phyloP scores from a whole-genome alignment of 1,140 invertebrate species.

The Sarcophaga bullata region DNA sequence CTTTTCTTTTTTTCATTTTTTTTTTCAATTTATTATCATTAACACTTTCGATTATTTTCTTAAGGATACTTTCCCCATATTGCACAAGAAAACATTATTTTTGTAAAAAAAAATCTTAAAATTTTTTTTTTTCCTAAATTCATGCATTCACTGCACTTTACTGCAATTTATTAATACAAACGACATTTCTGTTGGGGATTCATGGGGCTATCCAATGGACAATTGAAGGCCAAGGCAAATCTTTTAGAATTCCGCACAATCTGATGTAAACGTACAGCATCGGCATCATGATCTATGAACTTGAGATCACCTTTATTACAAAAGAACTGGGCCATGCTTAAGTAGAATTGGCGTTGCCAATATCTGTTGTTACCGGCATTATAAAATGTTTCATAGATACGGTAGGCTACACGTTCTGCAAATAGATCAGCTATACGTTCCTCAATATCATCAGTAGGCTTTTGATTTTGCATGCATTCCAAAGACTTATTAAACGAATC shows the following conservation, averaged over 20 bases:
- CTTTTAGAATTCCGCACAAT: background rate
- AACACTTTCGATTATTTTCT: no score
- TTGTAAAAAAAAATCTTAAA: no score
- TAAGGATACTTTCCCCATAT: no score
- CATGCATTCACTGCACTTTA: no score
- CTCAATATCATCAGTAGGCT: slow-evolving; percentile 47
- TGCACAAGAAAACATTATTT: no score
- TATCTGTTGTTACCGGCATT: background rate
- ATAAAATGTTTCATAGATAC: slow-evolving; percentile 44
- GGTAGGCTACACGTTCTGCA: slow-evolving; percentile 50
- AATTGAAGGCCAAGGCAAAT: background rate
- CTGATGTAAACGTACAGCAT: background rate
- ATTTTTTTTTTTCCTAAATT: no score
- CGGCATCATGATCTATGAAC: background rate
- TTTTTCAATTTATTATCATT: no score
- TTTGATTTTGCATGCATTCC: slow-evolving; percentile 57
- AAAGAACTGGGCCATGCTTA: background rate
- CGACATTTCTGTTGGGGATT: background rate
- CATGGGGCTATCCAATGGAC: background rate
- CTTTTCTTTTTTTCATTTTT: no score
- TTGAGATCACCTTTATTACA: background rate
- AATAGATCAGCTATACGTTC: background rate
- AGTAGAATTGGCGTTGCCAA: background rate
- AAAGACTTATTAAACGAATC: slow-evolving; percentile 50
- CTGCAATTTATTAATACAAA: background rate